These are phyloP conservation scores for Contarinia nasturtii DNA, from an alignment of 1,140 invertebrate genomes.

Conservation along the genomic window DNA sequence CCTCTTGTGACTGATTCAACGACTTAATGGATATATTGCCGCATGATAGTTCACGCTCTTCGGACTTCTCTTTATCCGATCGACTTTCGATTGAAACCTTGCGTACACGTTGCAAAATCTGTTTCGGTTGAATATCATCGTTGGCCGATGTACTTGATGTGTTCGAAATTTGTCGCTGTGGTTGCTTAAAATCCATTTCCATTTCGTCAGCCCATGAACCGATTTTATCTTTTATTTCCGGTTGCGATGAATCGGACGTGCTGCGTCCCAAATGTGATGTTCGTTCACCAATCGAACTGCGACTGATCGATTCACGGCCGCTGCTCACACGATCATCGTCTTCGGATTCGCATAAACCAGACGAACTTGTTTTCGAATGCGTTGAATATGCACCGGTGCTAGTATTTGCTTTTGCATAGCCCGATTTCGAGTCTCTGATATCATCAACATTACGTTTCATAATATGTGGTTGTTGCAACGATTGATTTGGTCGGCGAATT, in stretches of 20 bases:
- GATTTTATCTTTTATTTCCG: constrained; percentile 2
- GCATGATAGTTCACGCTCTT: not conserved
- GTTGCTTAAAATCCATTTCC: constrained; percentile 18
- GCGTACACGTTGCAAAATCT: constrained; percentile 15
- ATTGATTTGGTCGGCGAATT: constrained; percentile 24
- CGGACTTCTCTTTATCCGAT: not conserved
- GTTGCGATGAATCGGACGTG: constrained; percentile 21
- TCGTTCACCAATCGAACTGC: constrained; percentile 2
- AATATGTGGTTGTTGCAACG: constrained; percentile 4
- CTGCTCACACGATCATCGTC: constrained; percentile 9
- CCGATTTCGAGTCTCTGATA: not conserved
- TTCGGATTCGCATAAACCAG: constrained; percentile 7
- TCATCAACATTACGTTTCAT: constrained; percentile 1
- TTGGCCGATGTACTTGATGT: too few relatives aligned
- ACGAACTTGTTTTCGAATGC: constrained; percentile 4
- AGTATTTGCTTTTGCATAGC: not conserved
- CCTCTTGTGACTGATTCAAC: not conserved
- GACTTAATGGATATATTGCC: too few relatives aligned
- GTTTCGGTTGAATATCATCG: constrained; percentile 19
- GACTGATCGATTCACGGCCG: constrained; percentile 4
- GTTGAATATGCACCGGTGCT: constrained; percentile 2
- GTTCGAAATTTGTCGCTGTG: constrained; percentile 10
- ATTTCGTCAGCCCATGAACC: constrained; percentile 22
- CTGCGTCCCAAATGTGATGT: constrained; percentile 11
- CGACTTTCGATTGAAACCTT: not conserved